These are phyloP conservation scores for Turritopsis dohrnii DNA, from an alignment of 30 jellyfish, hydroid and myxozoan species.

Conservation along the genomic window DNA sequence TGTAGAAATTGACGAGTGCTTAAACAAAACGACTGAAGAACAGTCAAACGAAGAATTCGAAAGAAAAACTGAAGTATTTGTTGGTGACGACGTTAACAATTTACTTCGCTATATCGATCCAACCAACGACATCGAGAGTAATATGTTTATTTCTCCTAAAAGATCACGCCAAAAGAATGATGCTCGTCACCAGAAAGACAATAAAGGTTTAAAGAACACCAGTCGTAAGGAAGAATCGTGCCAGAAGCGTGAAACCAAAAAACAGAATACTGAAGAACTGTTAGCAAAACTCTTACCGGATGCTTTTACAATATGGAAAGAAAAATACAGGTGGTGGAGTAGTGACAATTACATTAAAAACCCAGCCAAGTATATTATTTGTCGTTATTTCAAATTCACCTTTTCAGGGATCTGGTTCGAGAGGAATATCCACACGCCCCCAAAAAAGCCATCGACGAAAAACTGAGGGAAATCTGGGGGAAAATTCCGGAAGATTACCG, in stretches of 20 bases:
- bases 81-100: background rate
- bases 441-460: slow-evolving; percentile 6
- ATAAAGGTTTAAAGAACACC: background rate
- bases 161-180: background rate
- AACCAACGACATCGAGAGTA: background rate
- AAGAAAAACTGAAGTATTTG: background rate
- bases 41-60: background rate
- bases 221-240: background rate
- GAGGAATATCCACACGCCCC: slow-evolving; percentile 10
- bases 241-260: background rate
- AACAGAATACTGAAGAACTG: background rate
- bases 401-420: background rate
- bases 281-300: background rate
- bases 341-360: background rate
- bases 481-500: slow-evolving; percentile 1
- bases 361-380: background rate
- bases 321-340: background rate
- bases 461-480: background rate
- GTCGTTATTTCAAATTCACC: background rate
- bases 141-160: background rate
- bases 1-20: background rate
- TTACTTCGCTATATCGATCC: background rate
- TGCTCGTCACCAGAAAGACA: background rate
- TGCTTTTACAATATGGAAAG: slow-evolving; percentile 12
- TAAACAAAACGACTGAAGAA: too few relatives aligned